Conservation (phyloP, 2,797 vertebrate genomes). For the Apodemus agrarius region DNA sequence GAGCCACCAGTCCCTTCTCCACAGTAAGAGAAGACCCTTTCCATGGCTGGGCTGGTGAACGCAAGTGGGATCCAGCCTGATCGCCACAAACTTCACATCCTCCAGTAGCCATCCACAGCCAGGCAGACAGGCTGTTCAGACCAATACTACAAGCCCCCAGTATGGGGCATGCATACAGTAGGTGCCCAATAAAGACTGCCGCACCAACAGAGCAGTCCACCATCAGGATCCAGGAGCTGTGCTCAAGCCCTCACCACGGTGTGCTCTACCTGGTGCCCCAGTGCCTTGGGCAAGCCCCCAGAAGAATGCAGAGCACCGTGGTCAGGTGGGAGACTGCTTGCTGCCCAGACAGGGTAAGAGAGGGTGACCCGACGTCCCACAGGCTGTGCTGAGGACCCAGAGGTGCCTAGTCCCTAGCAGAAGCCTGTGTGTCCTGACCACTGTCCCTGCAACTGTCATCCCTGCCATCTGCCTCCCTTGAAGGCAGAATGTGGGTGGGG, state of each 20-base stretch:
- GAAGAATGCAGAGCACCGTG: neutral
- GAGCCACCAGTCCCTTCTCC: accelerated
- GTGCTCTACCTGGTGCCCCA: neutral
- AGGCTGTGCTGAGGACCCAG: neutral
- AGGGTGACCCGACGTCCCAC: accelerated
- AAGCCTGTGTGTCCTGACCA: accelerated
- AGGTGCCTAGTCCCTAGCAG: accelerated
- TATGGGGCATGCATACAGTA: accelerated
- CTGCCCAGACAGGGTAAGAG: neutral
- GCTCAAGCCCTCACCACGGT: too few species aligned
- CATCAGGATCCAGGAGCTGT: neutral
- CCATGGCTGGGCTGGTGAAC: neutral
- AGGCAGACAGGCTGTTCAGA: neutral
- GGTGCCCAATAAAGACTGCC: neutral
- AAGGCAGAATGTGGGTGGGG: neutral
- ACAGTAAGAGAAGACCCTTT: neutral
- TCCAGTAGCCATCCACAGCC: neutral
- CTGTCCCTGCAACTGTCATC: accelerated
- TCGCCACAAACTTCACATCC: neutral
- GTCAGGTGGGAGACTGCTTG: neutral
- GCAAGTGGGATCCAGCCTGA: neutral
- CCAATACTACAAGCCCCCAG: neutral
- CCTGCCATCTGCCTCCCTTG: neutral
- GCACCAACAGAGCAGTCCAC: accelerated
- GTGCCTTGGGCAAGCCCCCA: neutral